Base-by-base conservation (phyloP, 64 coral and sea anemone species). In the Montipora foliosa region DNA sequence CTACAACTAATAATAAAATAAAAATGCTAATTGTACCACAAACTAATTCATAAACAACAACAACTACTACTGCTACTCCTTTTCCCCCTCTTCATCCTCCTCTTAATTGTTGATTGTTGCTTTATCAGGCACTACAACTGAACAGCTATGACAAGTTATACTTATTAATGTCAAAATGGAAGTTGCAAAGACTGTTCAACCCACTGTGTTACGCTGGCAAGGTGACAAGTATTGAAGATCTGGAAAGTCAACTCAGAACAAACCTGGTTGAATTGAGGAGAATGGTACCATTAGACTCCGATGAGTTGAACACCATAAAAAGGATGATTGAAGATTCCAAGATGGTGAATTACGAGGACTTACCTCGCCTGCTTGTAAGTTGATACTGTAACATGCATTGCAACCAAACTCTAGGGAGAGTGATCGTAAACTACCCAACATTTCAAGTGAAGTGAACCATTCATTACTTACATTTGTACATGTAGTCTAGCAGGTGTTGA, bases 101-200 rank as follows among this genome's bases (percentile, higher is more conserved):
- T 12, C 9, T 64, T 5, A 19, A 21, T 21, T 71, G 5, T 24
- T 71, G 10, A 11, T 71, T 20, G 19, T 6, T 71, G 3, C 3
- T 6, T 24, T 15, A 1, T 8, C 11, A 71, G 81, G 10, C 5
- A 4, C 81, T 46, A 17, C 17, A 70, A 16, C 82, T 86, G 17
- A 86, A 86, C 71, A 44, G 47, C 46, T 86, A 86, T 49, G 82
- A 86, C 47, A 86, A 86, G 67, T 45, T 86, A 49, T 86, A 86
- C 44, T 29, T 86, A 15, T 47, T 86, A 19, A 86, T 86, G 82
- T 86, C 45, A 47, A 86, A 86, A 72, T 86, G 82, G 82, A 86
- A 24, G n/a, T 6, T 86, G 2, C 46, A 22, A 20, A 44, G 66
- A 19, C 14, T 86, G 45, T 86, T 86, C 66, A 86, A 86, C 64